Evolutionary conservation across 2,113 vertebrate genomes (phyloP), one percentile per base, ranked within the genome.

Genomic region (Vireo altiloquus): DNA sequence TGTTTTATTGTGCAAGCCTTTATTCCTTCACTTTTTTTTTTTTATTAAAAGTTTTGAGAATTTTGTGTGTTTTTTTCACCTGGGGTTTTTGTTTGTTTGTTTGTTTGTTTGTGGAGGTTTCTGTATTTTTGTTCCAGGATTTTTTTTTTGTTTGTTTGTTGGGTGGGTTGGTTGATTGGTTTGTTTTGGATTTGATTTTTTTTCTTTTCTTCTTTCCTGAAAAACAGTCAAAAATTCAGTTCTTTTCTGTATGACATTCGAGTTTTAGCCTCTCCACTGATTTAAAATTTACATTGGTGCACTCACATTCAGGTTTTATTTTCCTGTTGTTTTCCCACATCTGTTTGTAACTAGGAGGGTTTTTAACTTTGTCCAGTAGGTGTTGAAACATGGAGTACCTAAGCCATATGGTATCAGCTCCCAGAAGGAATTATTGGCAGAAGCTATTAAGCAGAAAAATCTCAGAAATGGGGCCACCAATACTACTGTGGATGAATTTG

Each of bases 41-140:
- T 53, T 53, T n/a, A 25, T 57, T 56, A 44, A 68, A 74, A 31
- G 0, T 46, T 71, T 31, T 42, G 24, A 44, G 44, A 69, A 2
- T 1, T 30, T 68, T 78, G 11, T 59, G 7, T 13, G 11, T 0
- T 31, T 20, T 52, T 56, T 40, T 35, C 1, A 1, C 40, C 20
- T 24, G 9, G 25, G 5, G 3, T 35, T 31, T 35, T 37, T 21
- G 4, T 17, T 61, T 61, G 8, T 31, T 42, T 30, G 22, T 63
- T 42, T 30, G 14, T 19, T 66, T 28, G 2, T 35, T 64, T 71
- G 6, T n/a, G 12, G 7, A 3, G 2, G 3, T 4, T 65, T 75
- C 10, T 12, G 6, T 28, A 7, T 5, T 27, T 72, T 50, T 12
- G 7, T 2, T 11, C 69, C 10, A 1, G 1, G 0, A n/a, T 37